Evolutionary conservation across 2,797 vertebrate species (phyloP).

Genomic region (Podargus strigoides): DNA sequence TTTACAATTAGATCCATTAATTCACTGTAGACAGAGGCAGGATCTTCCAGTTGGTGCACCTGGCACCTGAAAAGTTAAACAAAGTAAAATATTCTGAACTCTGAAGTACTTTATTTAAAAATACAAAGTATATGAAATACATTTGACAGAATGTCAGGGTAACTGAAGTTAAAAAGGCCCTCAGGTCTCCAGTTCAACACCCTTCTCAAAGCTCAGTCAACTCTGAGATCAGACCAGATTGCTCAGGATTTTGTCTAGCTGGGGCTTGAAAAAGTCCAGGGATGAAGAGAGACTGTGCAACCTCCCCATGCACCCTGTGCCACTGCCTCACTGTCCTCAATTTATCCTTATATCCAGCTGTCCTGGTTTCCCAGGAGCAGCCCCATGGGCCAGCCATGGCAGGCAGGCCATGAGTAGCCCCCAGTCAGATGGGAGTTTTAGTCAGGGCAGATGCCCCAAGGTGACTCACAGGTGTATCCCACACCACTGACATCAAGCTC

Average conservation of each 20-base stretch:
- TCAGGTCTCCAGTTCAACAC: background rate
- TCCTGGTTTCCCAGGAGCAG: no score
- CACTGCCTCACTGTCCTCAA: background rate
- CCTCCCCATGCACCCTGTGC: background rate
- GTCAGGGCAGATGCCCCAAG: no score
- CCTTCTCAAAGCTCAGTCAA: background rate
- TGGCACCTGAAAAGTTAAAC: slow-evolving; percentile 80
- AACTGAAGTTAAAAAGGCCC: background rate
- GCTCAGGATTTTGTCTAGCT: background rate
- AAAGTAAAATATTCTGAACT: background rate
- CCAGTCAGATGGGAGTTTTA: no score
- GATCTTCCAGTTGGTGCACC: slow-evolving; percentile 85
- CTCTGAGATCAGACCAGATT: background rate
- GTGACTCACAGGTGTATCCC: no score
- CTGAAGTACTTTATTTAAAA: background rate
- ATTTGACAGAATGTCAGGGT: background rate
- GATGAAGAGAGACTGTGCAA: background rate
- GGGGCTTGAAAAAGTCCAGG: background rate
- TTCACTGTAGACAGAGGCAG: slow-evolving; percentile 86
- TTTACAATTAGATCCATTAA: slow-evolving; percentile 96
- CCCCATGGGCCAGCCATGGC: no score
- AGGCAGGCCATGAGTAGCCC: no score
- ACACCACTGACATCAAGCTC: no score
- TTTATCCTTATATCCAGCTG: background rate
- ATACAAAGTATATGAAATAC: background rate